Conservation (phyloP, 1,140 invertebrate species). For the Drosophila elegans region DNA sequence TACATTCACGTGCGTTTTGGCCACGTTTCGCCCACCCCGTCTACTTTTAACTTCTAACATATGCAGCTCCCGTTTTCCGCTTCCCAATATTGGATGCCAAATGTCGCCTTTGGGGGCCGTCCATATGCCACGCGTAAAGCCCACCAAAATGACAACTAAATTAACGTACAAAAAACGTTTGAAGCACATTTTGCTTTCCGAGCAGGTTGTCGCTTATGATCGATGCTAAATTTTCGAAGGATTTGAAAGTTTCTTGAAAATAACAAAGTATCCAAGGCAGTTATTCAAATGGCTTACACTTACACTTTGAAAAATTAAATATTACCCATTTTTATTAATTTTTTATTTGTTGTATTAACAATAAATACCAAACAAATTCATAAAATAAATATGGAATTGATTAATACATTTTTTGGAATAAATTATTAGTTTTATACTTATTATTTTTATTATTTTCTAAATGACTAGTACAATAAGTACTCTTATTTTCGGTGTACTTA, state of each 20-base stretch:
- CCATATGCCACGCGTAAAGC: slow-evolving; percentile 12
- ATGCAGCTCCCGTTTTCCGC: slow-evolving; percentile 23
- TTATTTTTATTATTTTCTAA: too few relatives aligned
- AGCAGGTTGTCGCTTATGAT: neutral
- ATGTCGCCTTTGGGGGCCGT: slow-evolving; percentile 29
- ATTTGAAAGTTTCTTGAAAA: neutral
- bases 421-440: too few relatives aligned
- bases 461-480: neutral
- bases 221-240: neutral
- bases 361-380: too few relatives aligned
- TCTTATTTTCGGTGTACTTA: neutral
- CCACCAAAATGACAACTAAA: slow-evolving; percentile 15
- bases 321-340: neutral
- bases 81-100: slow-evolving; percentile 15
- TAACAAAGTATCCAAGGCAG: neutral
- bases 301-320: neutral
- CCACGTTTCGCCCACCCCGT: slow-evolving; percentile 21
- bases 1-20: slow-evolving; percentile 58
- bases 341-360: neutral
- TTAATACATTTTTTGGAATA: too few relatives aligned
- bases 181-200: neutral
- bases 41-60: slow-evolving; percentile 1
- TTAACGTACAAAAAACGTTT: slow-evolving; percentile 19
- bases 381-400: too few relatives aligned
- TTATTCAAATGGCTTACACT: neutral